Percentiles rank a stretch among this genome's conserved stretches.
phyloP scores from a whole-genome alignment of 2,797 vertebrate genomes.

The Sparus aurata region DNA sequence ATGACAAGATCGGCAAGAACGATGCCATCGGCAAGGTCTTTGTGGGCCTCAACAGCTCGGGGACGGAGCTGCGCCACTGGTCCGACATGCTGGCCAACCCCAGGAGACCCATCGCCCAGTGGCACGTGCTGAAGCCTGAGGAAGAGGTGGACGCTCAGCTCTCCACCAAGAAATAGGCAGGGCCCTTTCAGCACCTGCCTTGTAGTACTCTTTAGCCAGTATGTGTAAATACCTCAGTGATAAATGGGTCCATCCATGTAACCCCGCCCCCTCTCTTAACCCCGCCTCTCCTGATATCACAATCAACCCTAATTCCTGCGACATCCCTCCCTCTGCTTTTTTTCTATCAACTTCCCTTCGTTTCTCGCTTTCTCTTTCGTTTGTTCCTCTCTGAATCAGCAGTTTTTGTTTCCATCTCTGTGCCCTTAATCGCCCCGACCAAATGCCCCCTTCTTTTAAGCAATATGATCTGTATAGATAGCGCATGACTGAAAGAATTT shows the following conservation, averaged over 20 bases:
- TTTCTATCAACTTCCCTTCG: constrained; percentile 64
- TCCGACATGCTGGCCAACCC: constrained; percentile 99
- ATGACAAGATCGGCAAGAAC: constrained; percentile 99
- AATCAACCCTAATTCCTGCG: constrained; percentile 74
- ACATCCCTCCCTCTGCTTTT: constrained; percentile 55
- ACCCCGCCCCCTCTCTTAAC: constrained; percentile 72
- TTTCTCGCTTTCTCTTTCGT: constrained; percentile 31
- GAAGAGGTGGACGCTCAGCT: constrained; percentile 99
- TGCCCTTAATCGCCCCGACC: constrained; percentile 81
- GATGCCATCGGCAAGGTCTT: constrained; percentile 99
- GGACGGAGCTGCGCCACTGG: constrained; percentile 99
- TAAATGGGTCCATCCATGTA: constrained; percentile 94
- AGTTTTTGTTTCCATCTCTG: constrained; percentile 81
- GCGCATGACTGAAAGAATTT: constrained; percentile 99
- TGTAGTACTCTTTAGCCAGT: constrained; percentile 99
- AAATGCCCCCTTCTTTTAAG: constrained; percentile 99
- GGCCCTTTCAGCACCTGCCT: constrained; percentile 91
- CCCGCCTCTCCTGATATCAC: constrained; percentile 54
- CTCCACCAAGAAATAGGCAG: constrained; percentile 95
- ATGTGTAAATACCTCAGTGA: constrained; percentile 99
- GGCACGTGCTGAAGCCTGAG: constrained; percentile 98
- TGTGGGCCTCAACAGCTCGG: constrained; percentile 98
- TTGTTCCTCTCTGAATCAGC: constrained; percentile 47
- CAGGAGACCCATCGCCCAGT: constrained; percentile 98
- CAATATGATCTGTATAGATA: constrained; percentile 99